A percentile compares a stretch with the other conserved stretches of the same genome.
Conservation (phyloP, 2,113 vertebrate genomes). For the Podarcis raffonei region DNA sequence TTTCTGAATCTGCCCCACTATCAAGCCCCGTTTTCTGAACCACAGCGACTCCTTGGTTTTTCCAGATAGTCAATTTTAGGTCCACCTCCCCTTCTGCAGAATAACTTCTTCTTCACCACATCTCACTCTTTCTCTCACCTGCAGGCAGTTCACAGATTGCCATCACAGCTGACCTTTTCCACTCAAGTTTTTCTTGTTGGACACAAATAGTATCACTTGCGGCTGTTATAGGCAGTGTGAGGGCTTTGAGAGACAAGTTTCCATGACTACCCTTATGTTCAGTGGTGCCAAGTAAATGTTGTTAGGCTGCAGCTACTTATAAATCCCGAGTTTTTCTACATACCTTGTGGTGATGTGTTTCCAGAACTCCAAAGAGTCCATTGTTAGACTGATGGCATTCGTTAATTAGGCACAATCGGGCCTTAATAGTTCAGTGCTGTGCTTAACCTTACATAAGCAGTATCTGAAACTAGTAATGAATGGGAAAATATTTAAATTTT, state of each 20-base stretch:
- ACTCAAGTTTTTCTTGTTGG: neutral
- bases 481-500: neutral
- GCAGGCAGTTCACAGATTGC: neutral
- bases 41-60: neutral
- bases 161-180: neutral
- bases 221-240: neutral
- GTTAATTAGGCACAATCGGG: neutral
- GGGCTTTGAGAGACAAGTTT: slow-evolving; percentile 28
- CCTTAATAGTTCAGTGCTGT: neutral
- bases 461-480: neutral
- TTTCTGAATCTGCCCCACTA: neutral
- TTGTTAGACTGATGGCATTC: neutral
- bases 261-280: neutral
- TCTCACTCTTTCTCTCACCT: slow-evolving; percentile 1
- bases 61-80: rapidly evolving
- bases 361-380: neutral
- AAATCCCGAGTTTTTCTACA: neutral
- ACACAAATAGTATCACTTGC: neutral
- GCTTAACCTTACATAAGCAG: neutral
- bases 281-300: neutral
- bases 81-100: neutral
- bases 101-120: neutral
- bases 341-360: neutral
- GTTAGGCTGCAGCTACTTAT: slow-evolving; percentile 2
- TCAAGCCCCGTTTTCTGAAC: neutral